Evolutionary conservation across 2,797 vertebrate genomes (phyloP).

Genomic region (Mycteria americana): DNA sequence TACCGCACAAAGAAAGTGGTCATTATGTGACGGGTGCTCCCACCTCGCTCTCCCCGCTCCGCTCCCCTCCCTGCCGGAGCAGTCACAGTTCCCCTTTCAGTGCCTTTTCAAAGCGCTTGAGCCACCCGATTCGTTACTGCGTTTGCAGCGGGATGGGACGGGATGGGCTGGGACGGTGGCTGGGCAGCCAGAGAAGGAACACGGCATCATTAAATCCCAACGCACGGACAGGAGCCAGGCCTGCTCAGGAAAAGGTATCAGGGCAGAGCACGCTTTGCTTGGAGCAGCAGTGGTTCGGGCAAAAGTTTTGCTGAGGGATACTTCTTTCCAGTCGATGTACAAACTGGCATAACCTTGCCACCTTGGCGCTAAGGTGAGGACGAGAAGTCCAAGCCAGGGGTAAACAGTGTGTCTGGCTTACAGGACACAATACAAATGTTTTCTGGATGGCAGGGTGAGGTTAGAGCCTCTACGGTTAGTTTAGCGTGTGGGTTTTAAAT

Average conservation of each 20-base stretch:
- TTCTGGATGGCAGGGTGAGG: not conserved
- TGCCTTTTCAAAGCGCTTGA: not conserved
- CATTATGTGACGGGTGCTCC: conserved; percentile 34
- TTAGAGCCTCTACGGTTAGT: not conserved
- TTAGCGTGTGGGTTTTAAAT: not conserved
- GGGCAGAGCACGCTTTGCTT: not conserved
- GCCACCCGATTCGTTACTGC: not conserved
- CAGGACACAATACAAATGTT: not conserved
- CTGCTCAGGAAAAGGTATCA: not conserved
- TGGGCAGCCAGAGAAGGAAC: not conserved
- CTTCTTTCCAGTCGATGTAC: not conserved
- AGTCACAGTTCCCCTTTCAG: not conserved
- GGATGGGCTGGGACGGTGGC: not conserved
- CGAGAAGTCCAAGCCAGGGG: not conserved
- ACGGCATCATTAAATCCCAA: not conserved
- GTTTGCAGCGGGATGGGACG: not conserved
- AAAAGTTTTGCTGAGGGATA: not conserved
- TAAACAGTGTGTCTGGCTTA: not conserved
- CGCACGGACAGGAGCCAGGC: not conserved
- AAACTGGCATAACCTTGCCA: not conserved
- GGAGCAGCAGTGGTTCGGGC: not conserved
- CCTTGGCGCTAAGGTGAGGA: not conserved
- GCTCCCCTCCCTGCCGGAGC: not conserved
- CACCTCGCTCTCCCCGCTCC: not conserved
- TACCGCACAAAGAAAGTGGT: conserved; percentile 34